These are phyloP conservation scores for Rhynchotus rufescens DNA, from an alignment of 2,797 vertebrate genomes.

Conservation along the genomic window DNA sequence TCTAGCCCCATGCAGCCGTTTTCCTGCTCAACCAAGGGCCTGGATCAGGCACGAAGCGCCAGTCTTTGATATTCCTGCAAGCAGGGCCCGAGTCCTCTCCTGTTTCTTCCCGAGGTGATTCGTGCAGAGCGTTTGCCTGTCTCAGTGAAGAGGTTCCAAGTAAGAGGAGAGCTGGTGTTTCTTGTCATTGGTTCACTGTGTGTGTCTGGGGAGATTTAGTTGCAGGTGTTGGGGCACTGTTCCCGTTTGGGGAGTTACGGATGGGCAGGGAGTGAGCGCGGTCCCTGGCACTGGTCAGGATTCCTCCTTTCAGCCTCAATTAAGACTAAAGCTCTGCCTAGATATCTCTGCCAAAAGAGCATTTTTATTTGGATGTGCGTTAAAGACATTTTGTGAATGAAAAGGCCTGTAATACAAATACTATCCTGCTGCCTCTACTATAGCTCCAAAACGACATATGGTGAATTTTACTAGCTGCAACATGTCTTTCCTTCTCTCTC, in stretches of 20 bases:
- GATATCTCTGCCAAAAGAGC: neutral
- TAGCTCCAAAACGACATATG: neutral
- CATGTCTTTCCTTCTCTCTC: neutral
- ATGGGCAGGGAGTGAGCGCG: neutral
- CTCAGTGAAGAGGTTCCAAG: neutral
- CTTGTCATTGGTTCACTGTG: neutral
- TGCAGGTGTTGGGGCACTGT: neutral
- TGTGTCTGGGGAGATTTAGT: neutral
- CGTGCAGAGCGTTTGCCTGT: neutral
- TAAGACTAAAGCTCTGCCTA: neutral
- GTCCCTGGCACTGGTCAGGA: neutral
- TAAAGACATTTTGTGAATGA: neutral
- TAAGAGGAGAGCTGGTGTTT: neutral
- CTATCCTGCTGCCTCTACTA: neutral
- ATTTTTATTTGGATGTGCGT: conserved; percentile 10
- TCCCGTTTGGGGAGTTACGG: neutral
- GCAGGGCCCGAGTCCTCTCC: neutral
- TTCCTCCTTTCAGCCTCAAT: neutral
- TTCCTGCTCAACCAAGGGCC: neutral
- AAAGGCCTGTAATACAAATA: neutral
- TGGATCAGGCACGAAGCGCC: neutral
- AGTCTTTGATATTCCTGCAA: neutral
- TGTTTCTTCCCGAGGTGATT: neutral
- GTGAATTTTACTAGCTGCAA: neutral
- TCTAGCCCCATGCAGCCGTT: neutral